Evolutionary conservation across 2,888 invertebrate genomes (phyloP).

Genomic region (Osedax fenrisi): DNA sequence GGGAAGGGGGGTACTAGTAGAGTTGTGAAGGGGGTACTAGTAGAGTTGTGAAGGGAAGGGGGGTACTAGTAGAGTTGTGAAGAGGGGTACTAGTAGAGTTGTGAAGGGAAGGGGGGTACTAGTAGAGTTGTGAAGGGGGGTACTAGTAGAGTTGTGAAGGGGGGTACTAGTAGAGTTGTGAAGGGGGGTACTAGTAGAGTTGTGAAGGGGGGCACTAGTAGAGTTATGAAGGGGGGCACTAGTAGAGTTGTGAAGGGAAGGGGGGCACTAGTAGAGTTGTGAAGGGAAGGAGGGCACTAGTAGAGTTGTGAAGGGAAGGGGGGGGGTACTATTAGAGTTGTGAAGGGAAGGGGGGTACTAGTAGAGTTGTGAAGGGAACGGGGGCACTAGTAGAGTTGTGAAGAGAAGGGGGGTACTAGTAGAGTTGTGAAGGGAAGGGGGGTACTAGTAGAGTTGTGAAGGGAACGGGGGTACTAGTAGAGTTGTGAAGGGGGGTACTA

Average conservation of each 20-base stretch:
- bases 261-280: neutral
- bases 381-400: neutral
- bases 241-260: neutral
- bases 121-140: neutral
- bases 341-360: neutral
- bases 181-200: neutral
- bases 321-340: neutral
- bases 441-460: neutral
- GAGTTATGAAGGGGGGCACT: neutral
- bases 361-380: neutral
- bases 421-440: neutral
- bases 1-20: too few species aligned
- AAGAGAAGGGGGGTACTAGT: neutral
- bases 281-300: neutral
- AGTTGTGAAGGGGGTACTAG: neutral
- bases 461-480: neutral
- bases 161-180: neutral
- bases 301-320: neutral
- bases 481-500: neutral
- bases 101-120: neutral
- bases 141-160: neutral
- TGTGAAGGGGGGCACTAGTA: neutral
- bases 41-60: neutral
- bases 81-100: neutral
- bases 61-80: neutral